Evolutionary conservation across 2,113 vertebrate genomes (phyloP).

Genomic region (Scophthalmus maximus): DNA sequence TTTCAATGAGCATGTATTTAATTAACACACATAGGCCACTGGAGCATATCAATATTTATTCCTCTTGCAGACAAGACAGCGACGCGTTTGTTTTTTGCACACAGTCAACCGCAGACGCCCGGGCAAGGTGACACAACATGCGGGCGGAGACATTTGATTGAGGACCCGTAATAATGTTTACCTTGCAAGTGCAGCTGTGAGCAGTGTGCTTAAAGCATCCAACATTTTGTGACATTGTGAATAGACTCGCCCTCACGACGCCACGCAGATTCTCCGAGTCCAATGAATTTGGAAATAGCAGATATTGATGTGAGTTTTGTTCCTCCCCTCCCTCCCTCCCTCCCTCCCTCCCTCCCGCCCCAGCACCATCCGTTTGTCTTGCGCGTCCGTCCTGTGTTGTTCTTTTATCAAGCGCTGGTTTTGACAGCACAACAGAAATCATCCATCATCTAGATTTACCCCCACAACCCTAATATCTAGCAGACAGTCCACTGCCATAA

Average conservation of each 20-base stretch:
- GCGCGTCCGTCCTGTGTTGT: conserved; percentile 48
- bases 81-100: conserved; percentile 51
- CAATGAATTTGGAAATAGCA: conserved; percentile 38
- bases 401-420: conserved; percentile 69
- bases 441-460: conserved; percentile 78
- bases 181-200: conserved; percentile 31
- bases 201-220: conserved; percentile 24
- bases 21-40: conserved; percentile 81
- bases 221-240: conserved; percentile 36
- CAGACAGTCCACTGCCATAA: conserved; percentile 75
- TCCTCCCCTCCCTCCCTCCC: conserved; percentile 13
- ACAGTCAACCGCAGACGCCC: conserved; percentile 50
- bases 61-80: conserved; percentile 66
- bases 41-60: conserved; percentile 79
- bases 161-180: conserved; percentile 49
- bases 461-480: conserved; percentile 69
- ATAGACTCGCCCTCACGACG: conserved; percentile 16
- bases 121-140: conserved; percentile 51
- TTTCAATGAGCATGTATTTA: conserved; percentile 84
- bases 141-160: conserved; percentile 52
- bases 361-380: conserved; percentile 49
- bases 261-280: neutral
- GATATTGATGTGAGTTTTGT: conserved; percentile 58
- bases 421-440: conserved; percentile 72
- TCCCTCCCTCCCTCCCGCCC: neutral